Evolutionary conservation across 2,113 vertebrate genomes (phyloP).

Genomic region (Daphoenositta chrysoptera): DNA sequence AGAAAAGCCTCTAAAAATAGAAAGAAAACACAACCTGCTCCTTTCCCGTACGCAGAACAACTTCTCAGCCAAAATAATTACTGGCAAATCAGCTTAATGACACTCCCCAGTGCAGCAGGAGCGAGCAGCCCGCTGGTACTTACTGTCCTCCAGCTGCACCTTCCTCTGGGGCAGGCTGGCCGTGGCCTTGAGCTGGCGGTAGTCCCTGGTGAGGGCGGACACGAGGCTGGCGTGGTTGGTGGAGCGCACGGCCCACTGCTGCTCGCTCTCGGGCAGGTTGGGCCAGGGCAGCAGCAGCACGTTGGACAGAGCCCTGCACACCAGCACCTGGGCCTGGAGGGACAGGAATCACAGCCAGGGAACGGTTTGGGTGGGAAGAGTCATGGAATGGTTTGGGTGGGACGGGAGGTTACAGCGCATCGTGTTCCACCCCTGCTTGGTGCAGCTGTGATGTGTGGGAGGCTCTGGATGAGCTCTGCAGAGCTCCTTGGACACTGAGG

Average conservation of each 20-base stretch:
- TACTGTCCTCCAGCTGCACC: conserved; percentile 81
- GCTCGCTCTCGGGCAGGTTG: conserved; percentile 88
- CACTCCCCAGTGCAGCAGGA: neutral
- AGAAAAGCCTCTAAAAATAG: neutral
- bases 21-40: neutral
- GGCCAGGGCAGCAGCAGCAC: conserved; percentile 93
- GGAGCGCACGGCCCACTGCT: conserved; percentile 94
- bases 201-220: conserved; percentile 87
- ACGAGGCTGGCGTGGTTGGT: conserved; percentile 87
- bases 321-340: conserved; percentile 87
- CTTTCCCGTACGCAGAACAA: rapidly evolving
- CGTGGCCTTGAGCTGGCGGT: conserved; percentile 81
- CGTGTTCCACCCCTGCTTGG: rapidly evolving
- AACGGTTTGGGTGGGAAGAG: neutral
- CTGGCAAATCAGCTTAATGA: neutral
- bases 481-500: neutral
- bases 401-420: neutral
- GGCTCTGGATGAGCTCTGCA: neutral
- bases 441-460: neutral
- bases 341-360: neutral
- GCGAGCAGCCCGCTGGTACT: conserved; percentile 42
- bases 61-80: neutral
- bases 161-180: conserved; percentile 80
- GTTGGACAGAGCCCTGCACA: conserved; percentile 92
- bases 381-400: neutral